Evolutionary conservation across 1,140 invertebrate species (phyloP).

Genomic region (Chymomyza costata): DNA sequence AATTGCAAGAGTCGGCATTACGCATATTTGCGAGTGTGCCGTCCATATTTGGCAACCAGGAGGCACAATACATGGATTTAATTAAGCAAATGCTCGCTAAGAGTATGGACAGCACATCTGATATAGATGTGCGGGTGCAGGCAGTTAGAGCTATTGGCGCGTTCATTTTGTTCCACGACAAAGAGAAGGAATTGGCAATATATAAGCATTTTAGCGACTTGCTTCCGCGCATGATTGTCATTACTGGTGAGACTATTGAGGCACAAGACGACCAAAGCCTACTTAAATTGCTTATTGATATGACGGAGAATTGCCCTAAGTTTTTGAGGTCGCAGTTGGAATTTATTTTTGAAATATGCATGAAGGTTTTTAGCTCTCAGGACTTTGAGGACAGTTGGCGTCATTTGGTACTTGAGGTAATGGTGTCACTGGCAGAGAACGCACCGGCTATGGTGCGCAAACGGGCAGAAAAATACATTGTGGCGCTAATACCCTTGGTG

Average conservation of each 20-base stretch:
- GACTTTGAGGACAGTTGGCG: slow-evolving; percentile 90
- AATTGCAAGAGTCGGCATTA: slow-evolving; percentile 94
- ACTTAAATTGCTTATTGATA: slow-evolving; percentile 93
- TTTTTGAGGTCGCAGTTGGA: slow-evolving; percentile 91
- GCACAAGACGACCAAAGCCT: slow-evolving; percentile 92
- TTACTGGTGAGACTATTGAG: slow-evolving; percentile 81
- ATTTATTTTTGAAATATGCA: slow-evolving; percentile 92
- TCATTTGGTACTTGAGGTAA: slow-evolving; percentile 93
- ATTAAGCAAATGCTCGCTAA: slow-evolving; percentile 96
- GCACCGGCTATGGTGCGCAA: slow-evolving; percentile 97
- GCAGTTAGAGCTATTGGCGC: slow-evolving; percentile 90
- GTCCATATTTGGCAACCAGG: slow-evolving; percentile 97
- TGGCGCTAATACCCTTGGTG: slow-evolving; percentile 86
- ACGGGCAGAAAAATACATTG: slow-evolving; percentile 87
- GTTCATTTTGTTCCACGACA: slow-evolving; percentile 93
- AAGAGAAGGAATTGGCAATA: slow-evolving; percentile 89
- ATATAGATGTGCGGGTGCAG: slow-evolving; percentile 86
- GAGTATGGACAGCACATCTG: slow-evolving; percentile 83
- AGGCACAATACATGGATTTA: slow-evolving; percentile 91
- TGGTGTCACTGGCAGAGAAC: slow-evolving; percentile 96
- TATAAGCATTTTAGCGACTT: slow-evolving; percentile 92
- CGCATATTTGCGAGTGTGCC: slow-evolving; percentile 97
- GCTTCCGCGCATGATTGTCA: slow-evolving; percentile 85
- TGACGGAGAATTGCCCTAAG: slow-evolving; percentile 95
- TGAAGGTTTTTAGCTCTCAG: slow-evolving; percentile 87